phyloP scores from a whole-genome alignment of 2,888 invertebrate genomes.

The Drosophila quinaria region DNA sequence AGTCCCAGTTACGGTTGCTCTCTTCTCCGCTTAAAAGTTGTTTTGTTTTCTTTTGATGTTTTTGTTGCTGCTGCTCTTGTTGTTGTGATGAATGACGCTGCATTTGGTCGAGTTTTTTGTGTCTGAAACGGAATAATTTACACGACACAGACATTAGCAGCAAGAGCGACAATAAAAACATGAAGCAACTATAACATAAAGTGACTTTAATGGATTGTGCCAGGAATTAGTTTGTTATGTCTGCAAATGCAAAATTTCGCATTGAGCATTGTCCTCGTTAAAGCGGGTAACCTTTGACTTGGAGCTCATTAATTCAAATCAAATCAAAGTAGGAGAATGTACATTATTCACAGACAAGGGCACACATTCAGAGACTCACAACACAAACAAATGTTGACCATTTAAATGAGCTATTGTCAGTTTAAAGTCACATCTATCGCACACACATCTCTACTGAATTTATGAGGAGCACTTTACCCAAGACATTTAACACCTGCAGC shows the following conservation, averaged over 20 bases:
- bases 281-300: conserved; percentile 44
- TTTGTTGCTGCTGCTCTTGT: conserved; percentile 31
- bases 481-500: conserved; percentile 77
- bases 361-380: conserved; percentile 8
- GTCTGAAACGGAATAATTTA: conserved; percentile 66
- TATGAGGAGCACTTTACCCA: conserved; percentile 64
- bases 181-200: conserved; percentile 52
- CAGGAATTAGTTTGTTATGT: conserved; percentile 64
- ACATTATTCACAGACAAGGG: conserved; percentile 10
- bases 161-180: conserved; percentile 33
- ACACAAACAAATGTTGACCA: conserved; percentile 52
- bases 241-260: conserved; percentile 50
- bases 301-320: conserved; percentile 53
- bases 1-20: conserved; percentile 54
- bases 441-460: conserved; percentile 60
- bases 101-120: conserved; percentile 71
- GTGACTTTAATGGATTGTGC: conserved; percentile 77
- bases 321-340: conserved; percentile 41
- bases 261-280: conserved; percentile 29
- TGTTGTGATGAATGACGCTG: conserved; percentile 81
- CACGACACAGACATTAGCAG: conserved; percentile 70
- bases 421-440: conserved; percentile 66
- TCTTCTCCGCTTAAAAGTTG: conserved; percentile 41
- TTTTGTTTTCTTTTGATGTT: conserved; percentile 36
- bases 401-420: conserved; percentile 74